Evolutionary conservation across 2,113 vertebrate genomes (phyloP), one percentile per base, ranked within the genome.

Genomic region (Chamaea fasciata): DNA sequence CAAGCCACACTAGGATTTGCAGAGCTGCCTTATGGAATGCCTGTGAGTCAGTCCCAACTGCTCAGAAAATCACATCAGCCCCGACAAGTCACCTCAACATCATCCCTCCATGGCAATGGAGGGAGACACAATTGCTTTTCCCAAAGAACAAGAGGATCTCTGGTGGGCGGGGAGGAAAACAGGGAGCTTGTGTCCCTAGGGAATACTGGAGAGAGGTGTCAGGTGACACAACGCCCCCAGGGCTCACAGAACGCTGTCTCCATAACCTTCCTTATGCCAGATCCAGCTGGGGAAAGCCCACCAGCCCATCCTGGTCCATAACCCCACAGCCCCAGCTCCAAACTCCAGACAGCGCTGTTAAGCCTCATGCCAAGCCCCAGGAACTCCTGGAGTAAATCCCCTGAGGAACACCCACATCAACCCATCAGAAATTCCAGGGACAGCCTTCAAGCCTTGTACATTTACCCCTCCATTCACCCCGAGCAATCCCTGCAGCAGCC

Each of bases 291-390:
- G 16, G 18, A 8, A 80, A 65, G 13, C 6, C 3, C 1, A 64
- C 12, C 27, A 60, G 13, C 16, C 33, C 44, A 49, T 12, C 49
- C 42, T 20, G 57, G 7, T 9, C 44, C 24, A 53, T 7, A 73
- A 70, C 8, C 6, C 42, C 52, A 26, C 0, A 3, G 15, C 20
- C 56, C 19, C 46, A 70, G 3, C 52, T 87, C 60, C n/a, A 64
- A 75, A 69, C 37, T 16, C 23, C 2, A 39, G 1, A 50, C 55
- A 41, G 10, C 16, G 37, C 46, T 78, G 15, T 24, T 30, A 23
- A 70, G 7, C 22, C 8, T 83, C 3, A 31, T 60, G 39, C n/a
- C 53, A 47, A 41, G 11, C 18, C 21, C 0, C 0, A 77, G 22
- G 22, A 53, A 31, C 42, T 41, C 10, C 12, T 4, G 30, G 30